A percentile compares a stretch with the other conserved stretches of the same genome.
Conservation (phyloP, 2,797 vertebrate genomes). For the Sphenodon punctatus region DNA sequence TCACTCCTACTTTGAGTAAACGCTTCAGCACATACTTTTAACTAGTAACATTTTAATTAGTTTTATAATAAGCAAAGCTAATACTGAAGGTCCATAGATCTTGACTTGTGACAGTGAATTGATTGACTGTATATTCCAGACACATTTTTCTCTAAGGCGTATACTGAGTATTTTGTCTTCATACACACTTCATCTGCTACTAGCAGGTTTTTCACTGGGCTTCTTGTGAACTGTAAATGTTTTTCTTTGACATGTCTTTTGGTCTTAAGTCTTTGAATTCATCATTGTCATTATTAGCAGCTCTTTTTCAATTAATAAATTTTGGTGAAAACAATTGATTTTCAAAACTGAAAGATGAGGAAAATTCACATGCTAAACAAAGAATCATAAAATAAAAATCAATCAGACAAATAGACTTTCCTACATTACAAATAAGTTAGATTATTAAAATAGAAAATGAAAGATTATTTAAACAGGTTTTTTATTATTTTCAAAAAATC, state of each 20-base stretch:
- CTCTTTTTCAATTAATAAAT: neutral
- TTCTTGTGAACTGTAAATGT: neutral
- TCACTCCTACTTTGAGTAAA: neutral
- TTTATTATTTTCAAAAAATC: no score
- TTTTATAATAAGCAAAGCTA: neutral
- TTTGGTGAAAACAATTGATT: neutral
- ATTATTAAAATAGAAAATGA: no score
- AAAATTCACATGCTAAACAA: neutral
- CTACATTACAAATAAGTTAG: neutral
- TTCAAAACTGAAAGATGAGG: neutral
- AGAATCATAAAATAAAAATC: neutral
- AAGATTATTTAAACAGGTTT: no score
- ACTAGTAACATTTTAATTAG: neutral
- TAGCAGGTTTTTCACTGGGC: accelerated
- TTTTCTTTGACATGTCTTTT: neutral
- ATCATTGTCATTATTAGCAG: no score
- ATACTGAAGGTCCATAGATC: neutral
- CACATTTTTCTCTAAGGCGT: neutral
- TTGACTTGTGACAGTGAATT: neutral
- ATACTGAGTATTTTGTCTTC: neutral
- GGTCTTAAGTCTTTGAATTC: no score
- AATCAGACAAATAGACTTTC: neutral
- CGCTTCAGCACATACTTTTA: neutral
- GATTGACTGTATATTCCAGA: neutral
- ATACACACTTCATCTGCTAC: accelerated